Base-by-base conservation (phyloP, 2,888 invertebrate genomes). In the Caenorhabditis angaria region DNA sequence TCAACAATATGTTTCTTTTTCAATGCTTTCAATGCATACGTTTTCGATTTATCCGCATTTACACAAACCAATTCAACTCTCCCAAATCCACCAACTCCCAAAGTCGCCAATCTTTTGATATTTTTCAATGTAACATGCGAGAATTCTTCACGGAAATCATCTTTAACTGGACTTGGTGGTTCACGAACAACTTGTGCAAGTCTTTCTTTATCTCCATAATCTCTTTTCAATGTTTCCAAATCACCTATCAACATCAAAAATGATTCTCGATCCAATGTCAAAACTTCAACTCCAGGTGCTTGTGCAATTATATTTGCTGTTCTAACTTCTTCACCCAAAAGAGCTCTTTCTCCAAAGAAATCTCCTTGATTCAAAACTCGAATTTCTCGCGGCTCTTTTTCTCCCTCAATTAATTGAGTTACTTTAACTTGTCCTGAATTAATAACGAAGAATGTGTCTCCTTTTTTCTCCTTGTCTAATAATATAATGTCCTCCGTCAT, bases 81-180 rank as follows among this genome's bases (percentile, higher is more conserved):
- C 0, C 95, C 95, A 87, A 95, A 95, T 1, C 95, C 95, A 5
- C 96, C 96, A 18, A 95, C 93, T 0, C 96, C 96, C 78, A 96
- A 90, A 0, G 94, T 95, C 25, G 93, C 93, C 22, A 94, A 90
- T 70, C 92, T 91, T 83, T 93, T 93, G 79, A 97, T 89, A 84
- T 95, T 93, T 28, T 91, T 91, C 56, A 96, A 89, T 65, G 92
- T 90, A 29, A 96, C 90, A 72, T 91, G 91, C 28, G 91, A 91
- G 87, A 92, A 90, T 76, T 90, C 90, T 60, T 87, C 86, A 32
- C 88, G 85, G 88, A 85, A 76, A 32, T 73, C 76, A 35, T 76
- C 70, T 41, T 72, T 79, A n/a, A 76, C 72, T 1, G 82, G 82
- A 51, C 78, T 79, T 18, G 80, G 78, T 8, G 74, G 85, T 58